Percentiles rank a stretch among this genome's conserved stretches.
Conservation (phyloP, 2,888 invertebrate genomes). For the Emmelina monodactyla region DNA sequence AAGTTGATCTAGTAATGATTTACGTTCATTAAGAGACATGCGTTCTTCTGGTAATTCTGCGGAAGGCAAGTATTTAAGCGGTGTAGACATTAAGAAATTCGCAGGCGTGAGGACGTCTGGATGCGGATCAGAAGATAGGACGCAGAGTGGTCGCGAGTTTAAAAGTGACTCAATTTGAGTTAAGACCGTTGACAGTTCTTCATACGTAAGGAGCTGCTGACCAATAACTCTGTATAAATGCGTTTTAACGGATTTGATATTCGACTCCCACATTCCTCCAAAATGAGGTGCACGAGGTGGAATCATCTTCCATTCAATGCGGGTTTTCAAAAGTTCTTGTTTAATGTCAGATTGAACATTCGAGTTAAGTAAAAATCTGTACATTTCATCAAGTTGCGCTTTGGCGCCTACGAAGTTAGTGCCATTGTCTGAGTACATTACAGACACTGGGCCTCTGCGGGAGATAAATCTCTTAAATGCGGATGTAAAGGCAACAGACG, state of each 20-base stretch:
- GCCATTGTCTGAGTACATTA: constrained; percentile 8
- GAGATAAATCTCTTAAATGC: constrained; percentile 7
- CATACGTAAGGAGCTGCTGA: constrained; percentile 2
- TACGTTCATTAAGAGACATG: not conserved
- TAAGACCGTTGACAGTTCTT: constrained; percentile 4
- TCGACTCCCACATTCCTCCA: not conserved
- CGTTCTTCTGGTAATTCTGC: not conserved
- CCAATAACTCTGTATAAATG: constrained; percentile 1
- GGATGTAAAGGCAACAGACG: constrained; percentile 4
- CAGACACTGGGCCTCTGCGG: constrained; percentile 7
- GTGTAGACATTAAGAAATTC: constrained; percentile 1
- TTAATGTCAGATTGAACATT: not conserved
- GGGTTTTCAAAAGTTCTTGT: not conserved
- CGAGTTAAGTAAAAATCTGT: constrained; percentile 7
- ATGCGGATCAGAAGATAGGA: constrained; percentile 1
- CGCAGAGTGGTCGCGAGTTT: constrained; percentile 4
- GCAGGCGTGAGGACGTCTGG: too few relatives aligned
- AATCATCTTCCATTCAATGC: constrained; percentile 4
- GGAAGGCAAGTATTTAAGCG: not conserved
- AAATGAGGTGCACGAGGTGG: constrained; percentile 5
- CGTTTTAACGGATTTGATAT: constrained; percentile 1
- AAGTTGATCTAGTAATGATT: constrained; percentile 2
- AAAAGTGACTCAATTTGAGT: constrained; percentile 2
- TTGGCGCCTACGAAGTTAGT: constrained; percentile 12
- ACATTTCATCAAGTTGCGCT: constrained; percentile 7